Percentiles rank a stretch among this genome's conserved stretches.
phyloP scores from a whole-genome alignment of 2,888 invertebrate genomes.

The Lasius fuliginosus region DNA sequence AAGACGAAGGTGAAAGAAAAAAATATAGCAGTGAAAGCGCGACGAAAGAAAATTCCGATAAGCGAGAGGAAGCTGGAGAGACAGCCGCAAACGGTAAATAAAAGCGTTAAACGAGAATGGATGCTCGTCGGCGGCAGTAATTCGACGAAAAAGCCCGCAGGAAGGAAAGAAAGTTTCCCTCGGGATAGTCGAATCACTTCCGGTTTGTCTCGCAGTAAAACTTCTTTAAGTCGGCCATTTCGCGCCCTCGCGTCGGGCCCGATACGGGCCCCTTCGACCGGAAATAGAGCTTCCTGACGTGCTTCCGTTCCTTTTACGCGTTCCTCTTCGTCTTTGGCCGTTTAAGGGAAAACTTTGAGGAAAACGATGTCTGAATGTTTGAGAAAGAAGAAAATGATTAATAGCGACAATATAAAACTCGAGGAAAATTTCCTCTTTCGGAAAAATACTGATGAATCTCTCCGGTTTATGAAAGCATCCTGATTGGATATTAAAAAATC shows the following conservation, averaged over 20 bases:
- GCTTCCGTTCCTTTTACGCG: slow-evolving; percentile 59
- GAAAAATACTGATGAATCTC: neutral
- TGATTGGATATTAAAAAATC: neutral
- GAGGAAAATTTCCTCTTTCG: neutral
- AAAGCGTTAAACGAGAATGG: slow-evolving; percentile 84
- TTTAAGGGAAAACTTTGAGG: slow-evolving; percentile 25
- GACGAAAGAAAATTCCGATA: slow-evolving; percentile 50
- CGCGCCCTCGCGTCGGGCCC: slow-evolving; percentile 68
- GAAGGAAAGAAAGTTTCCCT: slow-evolving; percentile 69
- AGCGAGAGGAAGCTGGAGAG: slow-evolving; percentile 42
- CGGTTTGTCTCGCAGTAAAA: slow-evolving; percentile 83
- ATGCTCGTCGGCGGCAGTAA: slow-evolving; percentile 82
- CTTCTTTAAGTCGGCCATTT: slow-evolving; percentile 82
- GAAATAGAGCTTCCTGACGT: slow-evolving; percentile 70
- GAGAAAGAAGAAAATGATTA: slow-evolving; percentile 19
- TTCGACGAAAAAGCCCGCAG: slow-evolving; percentile 73
- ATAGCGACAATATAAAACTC: slow-evolving; percentile 22
- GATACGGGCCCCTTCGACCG: slow-evolving; percentile 76
- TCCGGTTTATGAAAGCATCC: neutral
- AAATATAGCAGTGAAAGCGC: slow-evolving; percentile 50
- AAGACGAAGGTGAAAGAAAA: slow-evolving; percentile 54
- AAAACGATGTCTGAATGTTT: slow-evolving; percentile 48
- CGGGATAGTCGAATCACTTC: slow-evolving; percentile 82
- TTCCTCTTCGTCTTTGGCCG: slow-evolving; percentile 12
- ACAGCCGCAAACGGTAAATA: slow-evolving; percentile 80